These are phyloP conservation scores for Philonicus albiceps DNA, from an alignment of 2,888 invertebrate genomes.

Conservation along the genomic window DNA sequence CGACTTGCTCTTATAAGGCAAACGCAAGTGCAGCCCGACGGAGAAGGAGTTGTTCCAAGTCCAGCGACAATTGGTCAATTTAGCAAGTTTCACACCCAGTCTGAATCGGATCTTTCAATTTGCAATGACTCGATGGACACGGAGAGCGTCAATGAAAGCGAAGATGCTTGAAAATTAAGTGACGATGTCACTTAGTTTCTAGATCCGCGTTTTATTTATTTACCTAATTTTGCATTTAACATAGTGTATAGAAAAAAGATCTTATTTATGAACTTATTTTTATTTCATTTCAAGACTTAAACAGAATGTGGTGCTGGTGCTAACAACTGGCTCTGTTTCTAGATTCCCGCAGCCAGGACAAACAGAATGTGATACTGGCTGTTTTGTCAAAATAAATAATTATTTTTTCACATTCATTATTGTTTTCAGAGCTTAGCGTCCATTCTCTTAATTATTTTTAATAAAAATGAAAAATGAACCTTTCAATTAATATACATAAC, in stretches of 20 bases:
- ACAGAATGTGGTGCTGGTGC: too few relatives aligned
- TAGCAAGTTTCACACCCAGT: slow-evolving; percentile 46
- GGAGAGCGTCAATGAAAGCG: slow-evolving; percentile 60
- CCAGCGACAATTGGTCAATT: background rate
- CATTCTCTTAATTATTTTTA: too few relatives aligned
- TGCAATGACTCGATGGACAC: slow-evolving; percentile 63
- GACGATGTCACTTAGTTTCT: background rate
- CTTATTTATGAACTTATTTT: background rate
- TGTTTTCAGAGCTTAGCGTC: too few relatives aligned
- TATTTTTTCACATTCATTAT: too few relatives aligned
- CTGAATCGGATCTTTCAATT: slow-evolving; percentile 63
- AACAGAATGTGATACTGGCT: too few relatives aligned
- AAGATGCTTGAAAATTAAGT: slow-evolving; percentile 51
- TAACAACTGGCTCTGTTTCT: too few relatives aligned
- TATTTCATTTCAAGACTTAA: background rate
- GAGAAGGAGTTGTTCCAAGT: slow-evolving; percentile 24
- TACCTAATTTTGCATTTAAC: background rate
- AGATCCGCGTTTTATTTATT: background rate
- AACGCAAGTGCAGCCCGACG: slow-evolving; percentile 56
- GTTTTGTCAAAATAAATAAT: too few relatives aligned
- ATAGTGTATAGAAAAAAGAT: background rate
- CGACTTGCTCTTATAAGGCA: slow-evolving; percentile 70
- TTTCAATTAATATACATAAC: too few relatives aligned
- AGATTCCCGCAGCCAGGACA: too few relatives aligned
- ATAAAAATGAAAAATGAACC: too few relatives aligned